A percentile compares a stretch with the other conserved stretches of the same genome.
These are phyloP conservation scores for Odontomyia ornata DNA, from an alignment of 2,888 invertebrate genomes.

Conservation along the genomic window DNA sequence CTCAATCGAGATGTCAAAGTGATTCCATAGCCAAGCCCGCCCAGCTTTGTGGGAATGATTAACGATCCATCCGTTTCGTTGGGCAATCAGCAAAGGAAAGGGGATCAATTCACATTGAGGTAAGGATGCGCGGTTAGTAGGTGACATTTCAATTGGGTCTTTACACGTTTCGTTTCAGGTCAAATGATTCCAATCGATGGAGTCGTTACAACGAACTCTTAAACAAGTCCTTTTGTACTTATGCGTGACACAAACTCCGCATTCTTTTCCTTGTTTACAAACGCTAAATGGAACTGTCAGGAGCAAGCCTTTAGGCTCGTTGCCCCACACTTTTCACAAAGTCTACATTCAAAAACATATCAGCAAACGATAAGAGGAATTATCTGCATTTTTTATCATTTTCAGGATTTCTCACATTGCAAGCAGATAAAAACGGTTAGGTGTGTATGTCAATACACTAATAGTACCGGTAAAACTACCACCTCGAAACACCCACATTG, in stretches of 20 bases:
- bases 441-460: slow-evolving; percentile 42
- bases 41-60: slow-evolving; percentile 29
- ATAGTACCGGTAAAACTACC: slow-evolving; percentile 42
- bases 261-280: no score
- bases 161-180: no score
- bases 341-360: neutral
- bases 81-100: neutral
- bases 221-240: no score
- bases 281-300: no score
- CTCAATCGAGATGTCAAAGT: neutral
- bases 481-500: slow-evolving; percentile 34
- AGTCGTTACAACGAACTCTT: no score
- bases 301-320: no score
- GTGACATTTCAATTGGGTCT: slow-evolving; percentile 9
- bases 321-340: neutral
- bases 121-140: neutral
- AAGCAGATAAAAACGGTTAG: slow-evolving; percentile 35
- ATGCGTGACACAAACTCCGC: no score
- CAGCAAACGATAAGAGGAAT: slow-evolving; percentile 1
- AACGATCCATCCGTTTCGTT: slow-evolving; percentile 13
- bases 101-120: neutral
- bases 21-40: slow-evolving; percentile 11
- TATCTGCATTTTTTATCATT: slow-evolving; percentile 30
- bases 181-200: no score
- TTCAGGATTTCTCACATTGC: slow-evolving; percentile 31